Evolutionary conservation across 2,888 invertebrate species (phyloP), one percentile per base, ranked within the genome.

Genomic region (Ichneumoninae sp.): DNA sequence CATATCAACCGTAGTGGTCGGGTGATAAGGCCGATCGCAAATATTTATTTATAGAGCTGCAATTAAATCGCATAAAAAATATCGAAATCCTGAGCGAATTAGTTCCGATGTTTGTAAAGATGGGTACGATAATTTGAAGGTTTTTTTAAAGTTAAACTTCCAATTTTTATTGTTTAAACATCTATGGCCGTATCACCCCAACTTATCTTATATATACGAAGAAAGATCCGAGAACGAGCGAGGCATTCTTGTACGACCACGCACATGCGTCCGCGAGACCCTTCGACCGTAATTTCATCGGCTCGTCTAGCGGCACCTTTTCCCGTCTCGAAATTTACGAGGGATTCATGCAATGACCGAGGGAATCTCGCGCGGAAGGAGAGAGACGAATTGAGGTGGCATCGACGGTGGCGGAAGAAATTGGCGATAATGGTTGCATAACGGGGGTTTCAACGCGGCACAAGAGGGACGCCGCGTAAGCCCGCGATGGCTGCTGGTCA

Each of bases 381-480:
- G 76, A 80, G 86, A 80, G 79, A 74, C 74, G 71, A 84, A 83
- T 54, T 22, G 36, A 22, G 50, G 47, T 52, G 52, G 13, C 50
- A 36, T 75, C 52, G 54, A 54, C 65, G 69, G 82, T 75, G 77
- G 76, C 77, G 76, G 83, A 85, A 76, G 84, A 85, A 88, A 89
- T 87, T 86, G 86, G 74, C 87, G 86, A 89, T 88, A 89, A 89
- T 89, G 87, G 86, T 83, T 83, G 77, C 69, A 79, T 89, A 89
- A 86, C 84, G 85, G 84, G 44, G 83, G 74, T 81, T 87, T 84
- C 71, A 83, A 87, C 87, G 81, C 87, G 88, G 76, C 78, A 74
- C 77, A 62, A 62, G 30, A 33, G 16, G 33, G 30, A 33, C 40
- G 62, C 5, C 13, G 13, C n/a, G 33, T 30, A 85, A 81, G 80